Percentiles rank a stretch among this genome's conserved stretches.
These are phyloP conservation scores for Ectobius pallidus DNA, from an alignment of 2,888 invertebrate genomes.

Conservation along the genomic window DNA sequence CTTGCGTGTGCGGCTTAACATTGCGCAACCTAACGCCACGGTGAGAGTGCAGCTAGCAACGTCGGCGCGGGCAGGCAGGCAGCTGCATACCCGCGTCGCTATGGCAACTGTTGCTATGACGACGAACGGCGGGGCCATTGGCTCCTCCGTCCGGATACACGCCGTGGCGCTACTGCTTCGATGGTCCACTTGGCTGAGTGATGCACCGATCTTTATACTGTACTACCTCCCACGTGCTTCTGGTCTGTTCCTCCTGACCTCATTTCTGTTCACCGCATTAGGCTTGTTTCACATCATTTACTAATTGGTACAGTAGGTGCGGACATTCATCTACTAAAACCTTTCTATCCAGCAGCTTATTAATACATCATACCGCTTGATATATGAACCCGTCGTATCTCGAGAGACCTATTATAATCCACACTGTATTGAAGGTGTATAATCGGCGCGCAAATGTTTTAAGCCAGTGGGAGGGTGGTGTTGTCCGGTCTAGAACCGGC, in stretches of 20 bases:
- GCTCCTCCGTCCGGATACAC: conserved; percentile 16
- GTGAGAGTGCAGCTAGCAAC: neutral
- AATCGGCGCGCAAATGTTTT: no score
- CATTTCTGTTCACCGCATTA: neutral
- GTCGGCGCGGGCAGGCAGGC: neutral
- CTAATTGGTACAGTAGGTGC: neutral
- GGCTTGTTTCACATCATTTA: neutral
- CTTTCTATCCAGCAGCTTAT: no score
- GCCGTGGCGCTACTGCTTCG: conserved; percentile 1
- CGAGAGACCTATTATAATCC: no score
- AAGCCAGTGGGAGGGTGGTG: no score
- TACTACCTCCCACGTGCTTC: neutral
- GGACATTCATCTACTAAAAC: no score
- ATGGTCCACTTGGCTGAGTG: neutral
- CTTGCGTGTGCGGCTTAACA: neutral
- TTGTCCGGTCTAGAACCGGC: no score
- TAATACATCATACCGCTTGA: no score
- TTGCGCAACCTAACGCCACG: neutral
- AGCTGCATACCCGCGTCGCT: conserved; percentile 13
- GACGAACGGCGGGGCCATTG: conserved; percentile 18
- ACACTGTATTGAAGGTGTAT: no score
- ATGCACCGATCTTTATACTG: conserved; percentile 22
- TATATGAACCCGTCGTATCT: no score
- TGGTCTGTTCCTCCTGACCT: conserved; percentile 7
- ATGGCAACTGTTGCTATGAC: conserved; percentile 22